phyloP scores from a whole-genome alignment of 2,797 vertebrate species.

The Acanthurus leucopareius region DNA sequence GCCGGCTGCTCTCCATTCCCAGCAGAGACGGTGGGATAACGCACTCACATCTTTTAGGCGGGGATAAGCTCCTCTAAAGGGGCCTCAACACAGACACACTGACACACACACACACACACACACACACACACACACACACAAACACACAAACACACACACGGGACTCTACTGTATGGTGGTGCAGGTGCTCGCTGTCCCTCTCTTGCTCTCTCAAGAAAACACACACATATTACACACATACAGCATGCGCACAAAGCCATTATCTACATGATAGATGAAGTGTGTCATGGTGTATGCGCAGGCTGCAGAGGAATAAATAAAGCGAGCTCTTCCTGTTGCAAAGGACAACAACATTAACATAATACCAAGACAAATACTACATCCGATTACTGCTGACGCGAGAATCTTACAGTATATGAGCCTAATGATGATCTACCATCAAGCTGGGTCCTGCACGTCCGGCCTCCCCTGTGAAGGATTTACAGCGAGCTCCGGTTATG shows the following conservation, averaged over 20 bases:
- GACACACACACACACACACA: conserved; percentile 12
- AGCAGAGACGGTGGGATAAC: conserved; percentile 70
- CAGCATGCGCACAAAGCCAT: conserved; percentile 45
- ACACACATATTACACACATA: conserved; percentile 29
- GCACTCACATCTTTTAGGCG: conserved; percentile 53
- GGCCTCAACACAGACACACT: conserved; percentile 40
- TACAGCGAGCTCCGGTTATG: conserved; percentile 42
- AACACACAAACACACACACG: not conserved
- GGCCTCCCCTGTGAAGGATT: conserved; percentile 53
- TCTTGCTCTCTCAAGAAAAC: conserved; percentile 12
- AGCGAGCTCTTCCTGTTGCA: conserved; percentile 61
- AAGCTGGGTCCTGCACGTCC: conserved; percentile 43
- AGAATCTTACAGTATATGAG: conserved; percentile 69
- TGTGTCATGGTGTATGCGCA: conserved; percentile 53
- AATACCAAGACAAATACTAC: conserved; percentile 75
- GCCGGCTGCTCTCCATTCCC: conserved; percentile 68
- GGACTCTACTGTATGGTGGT: conserved; percentile 14
- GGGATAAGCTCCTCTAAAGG: conserved; percentile 63
- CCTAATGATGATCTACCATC: conserved; percentile 76
- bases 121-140: conserved; percentile 19
- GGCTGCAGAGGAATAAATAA: conserved; percentile 71
- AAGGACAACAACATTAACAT: conserved; percentile 79
- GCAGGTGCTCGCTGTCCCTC: conserved; percentile 44
- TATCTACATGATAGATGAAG: conserved; percentile 75
- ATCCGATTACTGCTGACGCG: conserved; percentile 72